These are phyloP conservation scores for Actinia tenebrosa DNA, from an alignment of 64 coral and sea anemone genomes.

Conservation along the genomic window DNA sequence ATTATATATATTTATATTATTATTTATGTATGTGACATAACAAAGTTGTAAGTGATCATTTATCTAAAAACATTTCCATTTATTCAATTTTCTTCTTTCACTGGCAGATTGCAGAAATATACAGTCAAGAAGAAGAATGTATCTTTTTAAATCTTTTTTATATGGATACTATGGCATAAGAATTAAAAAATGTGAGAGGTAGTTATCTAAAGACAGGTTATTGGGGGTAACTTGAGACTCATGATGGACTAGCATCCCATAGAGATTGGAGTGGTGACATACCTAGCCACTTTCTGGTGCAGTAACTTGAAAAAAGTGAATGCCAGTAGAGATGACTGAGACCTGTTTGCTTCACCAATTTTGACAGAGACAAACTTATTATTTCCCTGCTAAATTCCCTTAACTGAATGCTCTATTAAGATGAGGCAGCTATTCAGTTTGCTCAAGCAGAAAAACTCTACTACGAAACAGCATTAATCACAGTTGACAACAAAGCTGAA, in stretches of 20 bases:
- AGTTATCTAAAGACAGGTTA: too few relatives aligned
- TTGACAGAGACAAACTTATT: too few relatives aligned
- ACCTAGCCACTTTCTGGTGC: too few relatives aligned
- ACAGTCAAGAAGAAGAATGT: slow-evolving; percentile 88
- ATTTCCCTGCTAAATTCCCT: background rate
- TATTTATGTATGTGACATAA: background rate
- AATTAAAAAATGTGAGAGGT: background rate
- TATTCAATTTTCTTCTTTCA: background rate
- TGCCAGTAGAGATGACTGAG: too few relatives aligned
- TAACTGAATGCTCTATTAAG: slow-evolving; percentile 5
- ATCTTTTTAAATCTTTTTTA: slow-evolving; percentile 51
- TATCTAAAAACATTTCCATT: background rate
- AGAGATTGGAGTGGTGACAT: too few relatives aligned
- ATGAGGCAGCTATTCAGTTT: slow-evolving; percentile 96
- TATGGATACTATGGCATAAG: background rate
- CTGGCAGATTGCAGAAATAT: slow-evolving; percentile 92
- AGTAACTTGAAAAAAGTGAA: too few relatives aligned
- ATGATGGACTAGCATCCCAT: too few relatives aligned
- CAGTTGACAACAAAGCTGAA: slow-evolving; percentile 38
- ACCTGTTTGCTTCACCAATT: too few relatives aligned
- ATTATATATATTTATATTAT: background rate
- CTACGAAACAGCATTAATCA: slow-evolving; percentile 96
- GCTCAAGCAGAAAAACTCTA: slow-evolving; percentile 97
- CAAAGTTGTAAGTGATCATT: background rate
- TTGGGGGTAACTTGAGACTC: too few relatives aligned